Evolutionary conservation across 2,113 vertebrate genomes (phyloP).

Genomic region (Struthio camelus): DNA sequence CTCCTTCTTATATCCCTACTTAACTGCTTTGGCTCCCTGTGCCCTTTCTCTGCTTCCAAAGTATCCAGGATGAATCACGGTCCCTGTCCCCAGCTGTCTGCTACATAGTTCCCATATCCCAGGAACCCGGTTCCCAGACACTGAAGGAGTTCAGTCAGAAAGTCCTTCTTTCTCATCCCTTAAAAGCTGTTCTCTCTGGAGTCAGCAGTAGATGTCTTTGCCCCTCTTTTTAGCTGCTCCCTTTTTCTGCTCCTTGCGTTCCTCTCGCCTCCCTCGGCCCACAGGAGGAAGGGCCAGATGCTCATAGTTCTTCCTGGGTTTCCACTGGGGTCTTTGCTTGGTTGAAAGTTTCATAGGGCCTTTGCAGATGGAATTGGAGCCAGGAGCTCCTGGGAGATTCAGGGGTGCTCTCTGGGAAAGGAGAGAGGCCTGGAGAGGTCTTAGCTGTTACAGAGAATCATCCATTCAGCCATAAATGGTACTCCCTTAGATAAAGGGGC

Average conservation of each 20-base stretch:
- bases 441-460: too few species aligned
- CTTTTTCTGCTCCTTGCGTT: too few species aligned
- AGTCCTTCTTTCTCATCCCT: not conserved
- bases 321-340: not conserved
- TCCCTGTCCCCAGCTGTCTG: slow-evolving; percentile 33
- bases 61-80: not conserved
- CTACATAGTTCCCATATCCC: not conserved
- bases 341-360: not conserved
- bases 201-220: not conserved
- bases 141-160: not conserved
- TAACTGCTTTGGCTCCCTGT: not conserved
- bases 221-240: not conserved
- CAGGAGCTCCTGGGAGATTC: too few species aligned
- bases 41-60: slow-evolving; percentile 23
- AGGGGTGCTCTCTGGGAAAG: too few species aligned
- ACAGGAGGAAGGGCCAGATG: not conserved
- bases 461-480: not conserved
- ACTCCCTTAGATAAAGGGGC: not conserved
- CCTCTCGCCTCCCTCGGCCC: too few species aligned
- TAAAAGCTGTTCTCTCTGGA: not conserved
- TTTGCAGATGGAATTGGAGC: not conserved
- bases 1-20: not conserved
- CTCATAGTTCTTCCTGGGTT: not conserved
- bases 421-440: too few species aligned
- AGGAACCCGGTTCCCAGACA: not conserved